Evolutionary conservation across 2,113 vertebrate genomes (phyloP), one percentile per base, ranked within the genome.

Genomic region (Ctenodactylus gundi): DNA sequence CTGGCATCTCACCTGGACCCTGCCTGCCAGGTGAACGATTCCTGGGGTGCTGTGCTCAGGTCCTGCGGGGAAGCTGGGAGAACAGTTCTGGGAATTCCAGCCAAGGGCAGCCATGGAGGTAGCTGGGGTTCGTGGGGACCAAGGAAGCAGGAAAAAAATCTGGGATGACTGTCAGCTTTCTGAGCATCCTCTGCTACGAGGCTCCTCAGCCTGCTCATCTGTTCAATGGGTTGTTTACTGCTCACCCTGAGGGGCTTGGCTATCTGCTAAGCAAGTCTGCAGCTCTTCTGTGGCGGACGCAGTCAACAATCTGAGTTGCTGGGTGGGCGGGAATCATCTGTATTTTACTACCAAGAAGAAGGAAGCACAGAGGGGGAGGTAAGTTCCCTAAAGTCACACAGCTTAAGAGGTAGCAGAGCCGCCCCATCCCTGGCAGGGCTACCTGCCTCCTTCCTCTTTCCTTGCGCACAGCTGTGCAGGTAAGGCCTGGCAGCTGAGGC

Each of bases 371-470:
- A 85, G 57, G 80, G 44, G 31, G 1, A 0, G 29, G 20, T 6
- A 1, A 7, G 62, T n/a, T 27, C 51, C 36, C 75, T 82, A 12
- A 21, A 29, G 51, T 60, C 86, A 21, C 81, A 21, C 13, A 44
- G 86, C 62, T 44, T 10, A 31, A 36, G 29, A 27, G 31, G n/a
- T 0, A 29, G 41, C 72, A 41, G 34, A 36, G 14, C 4, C 15
- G 39, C 15, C n/a, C n/a, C 14, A 44, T 13, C 46, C 75, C 9
- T 3, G 11, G 3, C 7, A 2, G 34, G 39, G 29, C 39, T 27
- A 0, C 6, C 7, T 1, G 8, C 9, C 25, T 4, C 70, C 18
- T 17, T 10, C 6, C 8, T 46, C 17, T 1, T 21, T 7, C 1
- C 62, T 5, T 0, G 1, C 31, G 13, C 0, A 15, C 18, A 27